phyloP scores from a whole-genome alignment of 2,888 invertebrate species.

The Rotaria socialis region DNA sequence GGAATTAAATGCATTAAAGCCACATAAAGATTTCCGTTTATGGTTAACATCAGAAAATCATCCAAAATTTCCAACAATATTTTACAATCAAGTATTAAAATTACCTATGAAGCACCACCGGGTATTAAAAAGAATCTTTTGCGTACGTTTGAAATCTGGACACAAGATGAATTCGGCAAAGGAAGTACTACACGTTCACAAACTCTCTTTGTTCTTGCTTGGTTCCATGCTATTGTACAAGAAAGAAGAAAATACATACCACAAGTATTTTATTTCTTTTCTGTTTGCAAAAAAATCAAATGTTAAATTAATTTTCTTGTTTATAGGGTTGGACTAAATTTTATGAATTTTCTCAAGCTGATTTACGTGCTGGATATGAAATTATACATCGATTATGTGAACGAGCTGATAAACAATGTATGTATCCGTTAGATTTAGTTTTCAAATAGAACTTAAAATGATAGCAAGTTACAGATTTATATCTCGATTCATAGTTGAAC shows the following conservation, averaged over 20 bases:
- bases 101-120: conserved; percentile 75
- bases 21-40: conserved; percentile 67
- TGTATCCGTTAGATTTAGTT: not conserved
- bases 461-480: too few species aligned
- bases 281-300: too few species aligned
- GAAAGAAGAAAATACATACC: conserved; percentile 87
- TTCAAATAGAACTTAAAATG: too few species aligned
- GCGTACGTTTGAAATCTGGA: conserved; percentile 72
- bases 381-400: conserved; percentile 64
- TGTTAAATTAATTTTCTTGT: conserved; percentile 26
- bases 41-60: conserved; percentile 84
- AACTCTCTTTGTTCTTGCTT: conserved; percentile 72
- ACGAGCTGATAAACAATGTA: conserved; percentile 54
- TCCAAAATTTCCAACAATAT: conserved; percentile 71
- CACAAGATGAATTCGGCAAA: conserved; percentile 59
- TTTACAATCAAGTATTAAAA: conserved; percentile 73
- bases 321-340: conserved; percentile 76
- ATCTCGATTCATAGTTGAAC: too few species aligned
- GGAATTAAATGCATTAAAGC: conserved; percentile 64
- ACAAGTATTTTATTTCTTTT: conserved; percentile 59
- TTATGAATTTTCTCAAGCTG: conserved; percentile 80
- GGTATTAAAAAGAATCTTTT: conserved; percentile 77
- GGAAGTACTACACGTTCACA: conserved; percentile 58
- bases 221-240: conserved; percentile 78
- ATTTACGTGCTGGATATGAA: conserved; percentile 72